Evolutionary conservation across 2,113 vertebrate species (phyloP), one percentile per base, ranked within the genome.

Genomic region (Psephotus haematonotus): DNA sequence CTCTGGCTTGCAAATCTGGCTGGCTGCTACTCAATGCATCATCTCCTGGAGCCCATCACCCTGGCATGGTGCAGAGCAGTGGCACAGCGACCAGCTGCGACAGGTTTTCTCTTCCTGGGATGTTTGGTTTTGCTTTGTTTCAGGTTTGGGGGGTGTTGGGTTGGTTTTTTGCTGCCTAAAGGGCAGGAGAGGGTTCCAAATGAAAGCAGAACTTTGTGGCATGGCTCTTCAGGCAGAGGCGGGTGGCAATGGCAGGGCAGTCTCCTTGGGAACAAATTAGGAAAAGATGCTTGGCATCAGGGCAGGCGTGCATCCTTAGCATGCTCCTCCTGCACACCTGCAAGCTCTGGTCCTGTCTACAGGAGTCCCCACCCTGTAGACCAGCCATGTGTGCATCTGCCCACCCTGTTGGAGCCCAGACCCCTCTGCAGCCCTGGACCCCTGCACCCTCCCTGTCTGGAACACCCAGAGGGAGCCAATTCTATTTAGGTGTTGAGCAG

Each of bases 361-460:
- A 19, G 63, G 44, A 55, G 7, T 3, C 11, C 13, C 31, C 1
- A 1, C n/a, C 43, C 11, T 2, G 6, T 5, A 44, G 35, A 44
- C 27, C 28, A 53, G 46, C 4, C 1, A 0, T 2, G 6, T n/a
- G 14, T 37, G 29, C 31, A 31, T 55, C 67, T 63, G 24, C 25
- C 35, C 41, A 23, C 16, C 39, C 13, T 0, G 0, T 20, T 1
- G 2, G 17, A 47, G 47, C n/a, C 35, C 17, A 1, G 2, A 25
- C 3, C 15, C 25, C n/a, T 59, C 24, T 0, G 1, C 37, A 41
- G 27, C 52, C 16, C 16, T 7, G 7, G 15, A 4, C 8, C n/a
- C 17, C 64, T 2, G 0, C 1, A 2, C 5, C 50, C 28, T 71
- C 17, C 7, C 19, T 5, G 3, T 13, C 64, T 72, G 50, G 46